Evolutionary conservation across 2,113 vertebrate species (phyloP).

Genomic region (Siniperca chuatsi): DNA sequence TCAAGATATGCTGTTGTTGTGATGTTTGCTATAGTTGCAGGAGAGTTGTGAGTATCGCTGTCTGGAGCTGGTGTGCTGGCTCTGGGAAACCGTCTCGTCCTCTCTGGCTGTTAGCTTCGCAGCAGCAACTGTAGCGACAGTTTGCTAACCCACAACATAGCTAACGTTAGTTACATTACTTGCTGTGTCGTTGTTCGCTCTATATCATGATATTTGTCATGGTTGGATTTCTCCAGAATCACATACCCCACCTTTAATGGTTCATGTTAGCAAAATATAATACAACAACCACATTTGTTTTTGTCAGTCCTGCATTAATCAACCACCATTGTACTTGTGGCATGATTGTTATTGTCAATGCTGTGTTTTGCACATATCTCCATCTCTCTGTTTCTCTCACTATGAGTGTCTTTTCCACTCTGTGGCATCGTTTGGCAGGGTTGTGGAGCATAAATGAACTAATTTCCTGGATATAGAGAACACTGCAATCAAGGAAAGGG

Average conservation of each 20-base stretch:
- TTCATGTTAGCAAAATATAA: conserved; percentile 17
- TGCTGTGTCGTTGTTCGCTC: too few relatives aligned
- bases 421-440: conserved; percentile 56
- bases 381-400: conserved; percentile 44
- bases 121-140: too few relatives aligned
- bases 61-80: too few relatives aligned
- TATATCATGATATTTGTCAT: too few relatives aligned
- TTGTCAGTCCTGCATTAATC: conserved; percentile 41
- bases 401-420: conserved; percentile 28
- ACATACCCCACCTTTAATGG: not conserved
- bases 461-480: conserved; percentile 85
- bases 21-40: too few relatives aligned
- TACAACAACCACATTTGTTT: conserved; percentile 20
- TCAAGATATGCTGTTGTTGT: too few relatives aligned
- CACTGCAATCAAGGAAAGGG: conserved; percentile 84
- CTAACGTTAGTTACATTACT: too few relatives aligned
- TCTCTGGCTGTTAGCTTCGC: too few relatives aligned
- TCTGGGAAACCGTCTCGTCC: too few relatives aligned
- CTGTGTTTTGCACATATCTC: conserved; percentile 36
- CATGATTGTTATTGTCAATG: conserved; percentile 3
- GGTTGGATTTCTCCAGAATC: too few relatives aligned
- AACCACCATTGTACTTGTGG: conserved; percentile 35
- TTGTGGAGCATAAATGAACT: conserved; percentile 83
- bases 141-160: too few relatives aligned
- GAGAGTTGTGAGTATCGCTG: too few relatives aligned